Evolutionary conservation across 2,797 vertebrate species (phyloP), one percentile per base, ranked within the genome.

Genomic region (Antennarius maculatus): DNA sequence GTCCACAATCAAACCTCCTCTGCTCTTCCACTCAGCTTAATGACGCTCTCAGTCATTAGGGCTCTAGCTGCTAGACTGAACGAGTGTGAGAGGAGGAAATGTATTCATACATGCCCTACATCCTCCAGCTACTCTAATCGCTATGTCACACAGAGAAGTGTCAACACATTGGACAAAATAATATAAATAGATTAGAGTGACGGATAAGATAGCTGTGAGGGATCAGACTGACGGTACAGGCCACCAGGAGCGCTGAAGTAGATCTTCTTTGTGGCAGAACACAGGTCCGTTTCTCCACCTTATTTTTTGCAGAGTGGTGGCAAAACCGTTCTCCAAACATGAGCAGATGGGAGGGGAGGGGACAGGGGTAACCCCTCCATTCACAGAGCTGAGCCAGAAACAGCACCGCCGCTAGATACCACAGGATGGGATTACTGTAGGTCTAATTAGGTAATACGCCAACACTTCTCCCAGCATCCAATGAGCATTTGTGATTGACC

Each of bases 371-470:
- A 86, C 85, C 69, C 57, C 71, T 66, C 72, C 76, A 89, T 90
- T 91, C 84, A 89, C 83, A 82, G 65, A 78, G 69, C 51, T 15
- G 3, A 58, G 72, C 90, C 91, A 85, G 66, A 66, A 79, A 65
- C 76, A 91, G 82, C 82, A 86, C 75, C 70, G 88, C 80, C 73
- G 82, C 85, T 41, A 46, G 66, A 83, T 82, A 84, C 79, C 69
- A 68, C 68, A 85, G 56, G 89, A 89, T 78, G 88, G 77, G 81
- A 88, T 89, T 91, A 90, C n/a, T n/a, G n/a, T n/a, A n/a, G 83
- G 86, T 83, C 84, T 86, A 87, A 92, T 92, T 92, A 90, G 87
- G 49, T 76, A 86, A 80, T 80, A 69, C 81, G 82, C 69, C 71
- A 82, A 84, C 69, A 59, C 69, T 73, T 83, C 72, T 82, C 72